These are phyloP conservation scores for Nothobranchius kuhntae DNA, from an alignment of 2,113 vertebrate genomes.

Conservation along the genomic window DNA sequence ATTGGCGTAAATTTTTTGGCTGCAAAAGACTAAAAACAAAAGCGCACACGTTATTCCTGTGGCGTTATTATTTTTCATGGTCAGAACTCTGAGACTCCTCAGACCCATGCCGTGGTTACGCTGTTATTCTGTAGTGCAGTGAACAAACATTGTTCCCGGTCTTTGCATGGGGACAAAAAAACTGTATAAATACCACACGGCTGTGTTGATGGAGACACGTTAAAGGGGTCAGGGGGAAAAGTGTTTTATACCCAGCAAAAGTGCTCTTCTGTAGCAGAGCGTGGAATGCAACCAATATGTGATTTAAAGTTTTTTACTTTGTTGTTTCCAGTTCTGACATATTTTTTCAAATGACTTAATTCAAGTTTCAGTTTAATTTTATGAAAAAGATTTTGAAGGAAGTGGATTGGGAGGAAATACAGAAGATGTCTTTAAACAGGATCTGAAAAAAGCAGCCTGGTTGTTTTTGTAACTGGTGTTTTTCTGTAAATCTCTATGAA, in stretches of 20 bases:
- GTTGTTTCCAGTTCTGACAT: no score
- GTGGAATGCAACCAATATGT: no score
- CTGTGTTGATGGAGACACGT: conserved; percentile 20
- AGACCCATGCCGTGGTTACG: conserved; percentile 44
- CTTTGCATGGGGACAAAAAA: conserved; percentile 41
- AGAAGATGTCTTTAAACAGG: no score
- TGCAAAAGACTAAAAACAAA: conserved; percentile 16
- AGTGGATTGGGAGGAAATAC: no score
- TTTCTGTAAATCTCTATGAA: no score
- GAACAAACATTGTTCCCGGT: conserved; percentile 62
- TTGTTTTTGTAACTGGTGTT: no score
- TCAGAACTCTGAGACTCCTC: conserved; percentile 55
- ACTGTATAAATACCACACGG: conserved; percentile 11
- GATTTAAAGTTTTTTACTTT: no score
- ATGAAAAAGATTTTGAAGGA: no score
- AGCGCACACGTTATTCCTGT: conserved; percentile 29
- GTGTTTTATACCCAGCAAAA: conserved; percentile 2
- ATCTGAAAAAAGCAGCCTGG: no score
- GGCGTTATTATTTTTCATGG: conserved; percentile 61
- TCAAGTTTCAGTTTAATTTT: no score
- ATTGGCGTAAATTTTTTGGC: background rate
- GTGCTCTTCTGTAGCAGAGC: background rate
- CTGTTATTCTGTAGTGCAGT: conserved; percentile 68
- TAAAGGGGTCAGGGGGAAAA: conserved; percentile 1
- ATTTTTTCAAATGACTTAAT: no score